A percentile compares a stretch with the other conserved stretches of the same genome.
phyloP scores from a whole-genome alignment of 2,888 invertebrate species.

The Nysson spinosus region DNA sequence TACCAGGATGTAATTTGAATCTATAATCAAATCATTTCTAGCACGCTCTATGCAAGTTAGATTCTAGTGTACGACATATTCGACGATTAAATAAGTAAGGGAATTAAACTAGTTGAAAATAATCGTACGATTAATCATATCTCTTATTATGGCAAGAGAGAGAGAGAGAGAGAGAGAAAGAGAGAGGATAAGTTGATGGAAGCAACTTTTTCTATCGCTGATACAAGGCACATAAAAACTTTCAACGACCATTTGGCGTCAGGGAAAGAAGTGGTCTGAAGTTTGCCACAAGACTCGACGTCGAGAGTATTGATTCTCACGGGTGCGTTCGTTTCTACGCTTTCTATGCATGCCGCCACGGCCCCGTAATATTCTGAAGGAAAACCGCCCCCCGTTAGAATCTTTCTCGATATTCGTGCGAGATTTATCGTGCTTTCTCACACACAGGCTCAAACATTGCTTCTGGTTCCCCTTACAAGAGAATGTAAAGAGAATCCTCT shows the following conservation, averaged over 20 bases:
- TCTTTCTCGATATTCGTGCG: neutral
- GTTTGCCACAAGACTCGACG: slow-evolving; percentile 45
- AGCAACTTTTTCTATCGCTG: neutral
- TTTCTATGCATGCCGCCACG: slow-evolving; percentile 16
- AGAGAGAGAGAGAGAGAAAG: too few relatives aligned
- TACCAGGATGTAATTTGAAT: too few relatives aligned
- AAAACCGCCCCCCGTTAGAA: slow-evolving; percentile 11
- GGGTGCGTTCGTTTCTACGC: slow-evolving; percentile 35
- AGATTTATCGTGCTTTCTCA: slow-evolving; percentile 2
- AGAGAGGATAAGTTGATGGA: too few relatives aligned
- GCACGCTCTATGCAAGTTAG: too few relatives aligned
- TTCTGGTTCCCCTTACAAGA: too few relatives aligned
- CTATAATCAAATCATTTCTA: too few relatives aligned
- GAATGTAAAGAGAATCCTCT: neutral
- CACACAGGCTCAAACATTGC: too few relatives aligned
- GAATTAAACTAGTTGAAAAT: too few relatives aligned
- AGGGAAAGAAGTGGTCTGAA: slow-evolving; percentile 44
- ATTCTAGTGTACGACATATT: too few relatives aligned
- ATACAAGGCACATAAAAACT: slow-evolving; percentile 7
- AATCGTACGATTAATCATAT: too few relatives aligned
- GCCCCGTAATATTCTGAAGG: neutral
- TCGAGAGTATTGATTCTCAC: slow-evolving; percentile 64
- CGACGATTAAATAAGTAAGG: too few relatives aligned
- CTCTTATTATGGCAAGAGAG: too few relatives aligned
- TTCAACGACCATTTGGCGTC: slow-evolving; percentile 25